Conservation (phyloP, 1,140 invertebrate genomes). For the Bactericera cockerelli region DNA sequence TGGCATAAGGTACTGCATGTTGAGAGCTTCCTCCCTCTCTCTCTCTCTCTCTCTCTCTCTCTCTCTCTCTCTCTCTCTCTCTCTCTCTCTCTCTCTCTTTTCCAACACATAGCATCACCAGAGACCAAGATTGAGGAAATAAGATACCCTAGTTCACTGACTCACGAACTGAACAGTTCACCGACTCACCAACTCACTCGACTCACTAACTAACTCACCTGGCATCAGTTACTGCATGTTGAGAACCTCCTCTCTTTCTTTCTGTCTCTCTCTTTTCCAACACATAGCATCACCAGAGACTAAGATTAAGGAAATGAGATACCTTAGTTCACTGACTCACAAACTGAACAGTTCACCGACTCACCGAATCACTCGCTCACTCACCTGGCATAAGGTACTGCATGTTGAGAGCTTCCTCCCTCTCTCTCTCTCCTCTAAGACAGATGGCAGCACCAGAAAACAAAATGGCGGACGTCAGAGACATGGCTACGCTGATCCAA, state of each 20-base stretch:
- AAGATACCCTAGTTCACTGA: no score
- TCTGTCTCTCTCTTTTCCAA: slow-evolving; percentile 78
- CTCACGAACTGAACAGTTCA: no score
- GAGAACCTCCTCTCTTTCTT: slow-evolving; percentile 83
- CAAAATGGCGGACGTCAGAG: slow-evolving; percentile 75
- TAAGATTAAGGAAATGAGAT: no score
- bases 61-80: no score
- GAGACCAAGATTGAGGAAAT: slow-evolving; percentile 87
- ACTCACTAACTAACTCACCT: slow-evolving; percentile 43
- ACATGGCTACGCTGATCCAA: slow-evolving; percentile 83
- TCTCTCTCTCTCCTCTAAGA: slow-evolving; percentile 74
- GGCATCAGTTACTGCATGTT: slow-evolving; percentile 97
- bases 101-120: slow-evolving; percentile 78
- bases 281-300: slow-evolving; percentile 85
- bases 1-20: slow-evolving; percentile 96
- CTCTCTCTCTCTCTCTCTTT: slow-evolving; percentile 78
- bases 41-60: slow-evolving; percentile 78
- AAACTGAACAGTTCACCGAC: no score
- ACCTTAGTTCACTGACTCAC: no score
- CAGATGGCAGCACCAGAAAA: slow-evolving; percentile 85
- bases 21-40: slow-evolving; percentile 86
- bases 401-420: slow-evolving; percentile 89
- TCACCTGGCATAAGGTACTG: slow-evolving; percentile 95
- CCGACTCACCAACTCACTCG: no score
- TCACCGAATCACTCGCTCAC: no score